Base-by-base conservation (phyloP, 2,888 invertebrate genomes). In the Deilephila porcellus region DNA sequence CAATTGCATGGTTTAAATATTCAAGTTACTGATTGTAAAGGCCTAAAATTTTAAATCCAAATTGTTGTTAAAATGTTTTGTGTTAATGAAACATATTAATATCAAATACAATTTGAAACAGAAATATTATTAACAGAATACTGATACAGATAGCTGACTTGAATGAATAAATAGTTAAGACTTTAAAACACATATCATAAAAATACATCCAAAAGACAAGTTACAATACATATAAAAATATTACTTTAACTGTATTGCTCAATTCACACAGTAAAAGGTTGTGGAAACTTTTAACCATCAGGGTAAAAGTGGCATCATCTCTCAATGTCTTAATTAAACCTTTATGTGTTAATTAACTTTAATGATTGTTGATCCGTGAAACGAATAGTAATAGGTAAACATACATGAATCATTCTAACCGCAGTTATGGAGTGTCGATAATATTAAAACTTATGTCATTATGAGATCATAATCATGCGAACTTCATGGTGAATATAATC, bases 381-480 rank as follows among this genome's bases (percentile, higher is more conserved):
- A 53, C 32, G 45, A 62, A 62, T 62, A 71, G 37, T 37, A 8
- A 56, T 72, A 72, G 17, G 34, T 53, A 71, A 71, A 45, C 71
- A 70, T 53, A 19, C 17, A 76, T 71, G 74, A 63, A 37, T 75
- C 71, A 73, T 60, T 56, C 32, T 45, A 56, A 62, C 34, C 34
- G 32, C 53, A 59, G 37, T 73, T 59, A 67, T 67, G 34, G 59
- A 37, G 25, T 37, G 45, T 73, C 62, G 52, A 76, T 72, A 73
- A 74, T 37, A 60, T 75, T 60, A 60, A 71, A 72, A 72, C 72
- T 76, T 73, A 76, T 75, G 76, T 72, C 76, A 76, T 76, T 67
- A 72, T 80, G 77, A 78, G 77, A 73, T 80, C 77, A 80, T 74
- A 62, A 11, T 25, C 60, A 64, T 37, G 67, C 59, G 29, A 73